A percentile compares a stretch with the other conserved stretches of the same genome.
These are phyloP conservation scores for Xiphophorus hellerii DNA, from an alignment of 2,113 vertebrate genomes.

Conservation along the genomic window DNA sequence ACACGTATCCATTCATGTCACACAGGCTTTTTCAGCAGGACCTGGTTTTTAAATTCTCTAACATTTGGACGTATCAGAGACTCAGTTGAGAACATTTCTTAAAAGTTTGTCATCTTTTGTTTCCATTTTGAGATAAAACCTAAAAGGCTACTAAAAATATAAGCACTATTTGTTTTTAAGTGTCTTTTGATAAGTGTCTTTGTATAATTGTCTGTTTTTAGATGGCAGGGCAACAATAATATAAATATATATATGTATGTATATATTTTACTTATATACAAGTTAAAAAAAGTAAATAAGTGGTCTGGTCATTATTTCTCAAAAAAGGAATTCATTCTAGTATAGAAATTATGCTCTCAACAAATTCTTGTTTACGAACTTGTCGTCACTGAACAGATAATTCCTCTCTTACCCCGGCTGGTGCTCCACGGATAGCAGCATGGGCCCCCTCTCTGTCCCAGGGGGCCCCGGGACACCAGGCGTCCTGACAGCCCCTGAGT, in stretches of 20 bases:
- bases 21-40: too few relatives aligned
- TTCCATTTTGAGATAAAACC: too few relatives aligned
- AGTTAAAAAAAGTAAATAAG: not conserved
- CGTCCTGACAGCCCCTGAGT: conserved; percentile 74
- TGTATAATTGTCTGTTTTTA: too few relatives aligned
- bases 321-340: too few relatives aligned
- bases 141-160: too few relatives aligned
- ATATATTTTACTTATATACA: too few relatives aligned
- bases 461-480: conserved; percentile 78
- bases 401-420: conserved; percentile 80
- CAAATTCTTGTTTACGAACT: not conserved
- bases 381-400: not conserved
- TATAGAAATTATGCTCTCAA: too few relatives aligned
- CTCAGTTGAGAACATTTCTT: not conserved
- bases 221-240: too few relatives aligned
- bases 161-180: too few relatives aligned
- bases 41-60: not conserved
- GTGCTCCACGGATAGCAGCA: conserved; percentile 73
- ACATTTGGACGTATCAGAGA: not conserved
- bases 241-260: too few relatives aligned
- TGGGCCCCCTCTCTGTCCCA: conserved; percentile 69
- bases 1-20: not conserved
- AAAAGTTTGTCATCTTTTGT: not conserved
- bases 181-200: too few relatives aligned
- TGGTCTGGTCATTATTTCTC: not conserved